These are phyloP conservation scores for Serilophus lunatus DNA, from an alignment of 2,113 vertebrate genomes.

Conservation along the genomic window DNA sequence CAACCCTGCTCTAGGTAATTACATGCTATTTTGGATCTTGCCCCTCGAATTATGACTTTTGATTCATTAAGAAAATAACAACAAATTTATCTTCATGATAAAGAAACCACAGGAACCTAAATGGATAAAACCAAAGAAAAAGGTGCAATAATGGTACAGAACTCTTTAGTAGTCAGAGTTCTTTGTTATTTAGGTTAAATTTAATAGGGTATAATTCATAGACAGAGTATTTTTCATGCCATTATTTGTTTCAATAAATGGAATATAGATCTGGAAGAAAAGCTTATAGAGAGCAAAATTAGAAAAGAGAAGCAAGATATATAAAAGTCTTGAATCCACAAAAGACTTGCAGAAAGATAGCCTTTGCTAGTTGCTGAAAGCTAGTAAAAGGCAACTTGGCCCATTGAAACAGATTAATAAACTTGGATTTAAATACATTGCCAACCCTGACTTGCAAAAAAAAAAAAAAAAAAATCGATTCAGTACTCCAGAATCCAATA, in stretches of 20 bases:
- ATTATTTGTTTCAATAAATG: background rate
- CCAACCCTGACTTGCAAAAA: background rate
- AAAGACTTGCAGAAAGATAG: background rate
- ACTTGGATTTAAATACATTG: background rate
- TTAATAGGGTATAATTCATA: background rate
- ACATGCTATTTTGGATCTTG: background rate
- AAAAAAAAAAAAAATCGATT: background rate
- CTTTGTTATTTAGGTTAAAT: background rate
- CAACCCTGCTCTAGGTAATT: background rate
- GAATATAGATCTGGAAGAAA: background rate
- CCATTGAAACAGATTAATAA: background rate
- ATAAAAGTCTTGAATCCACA: background rate
- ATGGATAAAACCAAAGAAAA: background rate
- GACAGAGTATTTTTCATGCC: background rate
- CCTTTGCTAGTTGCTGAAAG: background rate
- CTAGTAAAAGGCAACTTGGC: background rate
- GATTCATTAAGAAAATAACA: background rate
- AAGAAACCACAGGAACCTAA: background rate
- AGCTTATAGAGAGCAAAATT: background rate
- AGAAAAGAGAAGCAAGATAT: background rate
- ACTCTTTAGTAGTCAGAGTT: background rate
- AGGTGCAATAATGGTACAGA: background rate
- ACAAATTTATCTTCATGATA: background rate
- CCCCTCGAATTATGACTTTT: background rate
- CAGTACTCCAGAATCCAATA: background rate